These are phyloP conservation scores for Chaetodon auriga DNA, from an alignment of 2,113 vertebrate species.

Conservation along the genomic window DNA sequence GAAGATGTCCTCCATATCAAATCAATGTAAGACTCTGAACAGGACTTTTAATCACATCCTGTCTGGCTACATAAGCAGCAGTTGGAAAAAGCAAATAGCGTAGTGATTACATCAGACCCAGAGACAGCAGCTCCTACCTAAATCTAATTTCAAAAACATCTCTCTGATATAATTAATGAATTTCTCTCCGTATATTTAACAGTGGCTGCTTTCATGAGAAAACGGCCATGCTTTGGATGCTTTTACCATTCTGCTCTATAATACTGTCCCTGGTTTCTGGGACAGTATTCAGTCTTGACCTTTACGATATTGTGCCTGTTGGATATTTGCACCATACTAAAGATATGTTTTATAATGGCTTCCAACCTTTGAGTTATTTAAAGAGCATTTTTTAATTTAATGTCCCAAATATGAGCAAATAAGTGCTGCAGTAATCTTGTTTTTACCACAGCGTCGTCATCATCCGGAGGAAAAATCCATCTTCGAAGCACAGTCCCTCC, in stretches of 20 bases:
- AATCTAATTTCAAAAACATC: constrained; percentile 63
- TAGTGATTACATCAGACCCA: constrained; percentile 41
- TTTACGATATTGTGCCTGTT: constrained; percentile 31
- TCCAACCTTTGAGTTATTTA: constrained; percentile 23
- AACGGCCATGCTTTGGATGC: neutral
- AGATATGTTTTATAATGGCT: constrained; percentile 18
- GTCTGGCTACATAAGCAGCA: constrained; percentile 54
- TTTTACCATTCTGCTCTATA: constrained; percentile 10
- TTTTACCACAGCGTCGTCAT: neutral
- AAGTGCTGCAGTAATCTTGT: neutral
- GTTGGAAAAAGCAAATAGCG: constrained; percentile 54
- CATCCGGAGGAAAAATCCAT: neutral
- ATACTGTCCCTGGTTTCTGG: constrained; percentile 1
- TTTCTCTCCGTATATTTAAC: constrained; percentile 12
- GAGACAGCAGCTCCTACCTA: constrained; percentile 55
- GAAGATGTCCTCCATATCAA: constrained; percentile 39
- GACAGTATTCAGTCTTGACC: constrained; percentile 37
- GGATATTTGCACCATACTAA: constrained; percentile 23
- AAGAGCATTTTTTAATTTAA: constrained; percentile 25
- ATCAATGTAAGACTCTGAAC: constrained; percentile 29
- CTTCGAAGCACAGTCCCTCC: neutral
- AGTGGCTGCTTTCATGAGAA: constrained; percentile 26
- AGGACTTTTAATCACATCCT: constrained; percentile 59
- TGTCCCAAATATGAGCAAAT: neutral
- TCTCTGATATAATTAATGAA: constrained; percentile 52